Evolutionary conservation across 2,797 vertebrate species (phyloP).

Genomic region (Manis javanica): DNA sequence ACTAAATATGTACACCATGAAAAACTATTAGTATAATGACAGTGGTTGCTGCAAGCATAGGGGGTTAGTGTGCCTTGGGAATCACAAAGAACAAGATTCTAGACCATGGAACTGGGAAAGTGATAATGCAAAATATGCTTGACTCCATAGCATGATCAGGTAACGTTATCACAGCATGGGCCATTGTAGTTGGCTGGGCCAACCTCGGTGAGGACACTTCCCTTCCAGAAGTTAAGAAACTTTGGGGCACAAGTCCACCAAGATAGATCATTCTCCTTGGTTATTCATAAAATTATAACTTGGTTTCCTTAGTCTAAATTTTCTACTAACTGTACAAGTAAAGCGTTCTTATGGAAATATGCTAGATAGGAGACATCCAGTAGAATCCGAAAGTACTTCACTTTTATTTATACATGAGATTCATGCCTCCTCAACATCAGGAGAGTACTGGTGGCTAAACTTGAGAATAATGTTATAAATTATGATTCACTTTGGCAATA

Average conservation of each 20-base stretch:
- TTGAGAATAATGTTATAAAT: background rate
- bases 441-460: background rate
- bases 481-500: background rate
- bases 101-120: background rate
- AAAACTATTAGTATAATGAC: background rate
- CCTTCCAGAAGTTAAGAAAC: constrained; percentile 10
- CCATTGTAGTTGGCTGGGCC: background rate
- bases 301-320: background rate
- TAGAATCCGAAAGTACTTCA: background rate
- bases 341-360: constrained; percentile 17
- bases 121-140: background rate
- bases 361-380: background rate
- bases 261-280: background rate
- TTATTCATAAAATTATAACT: background rate
- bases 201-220: background rate
- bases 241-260: background rate
- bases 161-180: background rate
- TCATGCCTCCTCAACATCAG: background rate
- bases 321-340: constrained; percentile 21
- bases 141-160: rapidly evolving
- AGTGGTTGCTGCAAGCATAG: background rate
- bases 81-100: background rate
- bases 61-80: background rate
- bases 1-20: background rate
- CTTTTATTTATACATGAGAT: background rate